Percentiles rank a stretch among this genome's conserved stretches.
Conservation (phyloP, 2,113 vertebrate genomes). For the Cyphomyrus plagiostoma region DNA sequence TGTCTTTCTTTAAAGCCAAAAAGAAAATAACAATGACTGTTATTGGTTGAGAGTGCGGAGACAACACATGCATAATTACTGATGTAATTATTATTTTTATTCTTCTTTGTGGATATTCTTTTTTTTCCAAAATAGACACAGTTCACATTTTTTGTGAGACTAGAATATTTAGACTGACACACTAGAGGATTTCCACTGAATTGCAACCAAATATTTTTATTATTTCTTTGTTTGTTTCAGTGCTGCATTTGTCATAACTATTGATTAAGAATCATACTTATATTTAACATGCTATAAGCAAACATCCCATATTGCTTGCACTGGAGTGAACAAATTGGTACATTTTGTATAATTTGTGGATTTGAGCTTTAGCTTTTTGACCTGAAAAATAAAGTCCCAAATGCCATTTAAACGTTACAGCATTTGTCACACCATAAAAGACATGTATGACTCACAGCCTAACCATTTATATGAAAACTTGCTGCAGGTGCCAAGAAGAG, state of each 20-base stretch:
- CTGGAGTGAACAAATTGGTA: neutral
- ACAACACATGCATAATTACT: neutral
- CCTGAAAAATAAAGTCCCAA: neutral
- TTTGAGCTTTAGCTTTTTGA: neutral
- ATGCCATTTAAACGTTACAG: conserved; percentile 34
- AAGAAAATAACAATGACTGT: neutral
- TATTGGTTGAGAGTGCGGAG: neutral
- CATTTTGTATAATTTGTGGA: neutral
- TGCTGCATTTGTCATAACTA: neutral
- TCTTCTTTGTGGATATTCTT: neutral
- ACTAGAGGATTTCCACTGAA: neutral
- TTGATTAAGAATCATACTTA: neutral
- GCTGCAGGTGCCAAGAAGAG: conserved; percentile 36
- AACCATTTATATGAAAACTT: conserved; percentile 19
- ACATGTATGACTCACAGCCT: conserved; percentile 42
- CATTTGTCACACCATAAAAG: conserved; percentile 34
- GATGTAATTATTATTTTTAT: neutral
- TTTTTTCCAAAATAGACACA: neutral
- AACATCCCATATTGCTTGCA: neutral
- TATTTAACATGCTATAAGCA: neutral
- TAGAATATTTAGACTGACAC: neutral
- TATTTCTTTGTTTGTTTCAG: conserved; percentile 3
- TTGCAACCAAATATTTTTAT: neutral
- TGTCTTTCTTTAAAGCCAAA: neutral
- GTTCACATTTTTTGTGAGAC: neutral